A percentile compares a stretch with the other conserved stretches of the same genome.
These are phyloP conservation scores for Apis laboriosa DNA, from an alignment of 1,140 invertebrate species.

Conservation along the genomic window DNA sequence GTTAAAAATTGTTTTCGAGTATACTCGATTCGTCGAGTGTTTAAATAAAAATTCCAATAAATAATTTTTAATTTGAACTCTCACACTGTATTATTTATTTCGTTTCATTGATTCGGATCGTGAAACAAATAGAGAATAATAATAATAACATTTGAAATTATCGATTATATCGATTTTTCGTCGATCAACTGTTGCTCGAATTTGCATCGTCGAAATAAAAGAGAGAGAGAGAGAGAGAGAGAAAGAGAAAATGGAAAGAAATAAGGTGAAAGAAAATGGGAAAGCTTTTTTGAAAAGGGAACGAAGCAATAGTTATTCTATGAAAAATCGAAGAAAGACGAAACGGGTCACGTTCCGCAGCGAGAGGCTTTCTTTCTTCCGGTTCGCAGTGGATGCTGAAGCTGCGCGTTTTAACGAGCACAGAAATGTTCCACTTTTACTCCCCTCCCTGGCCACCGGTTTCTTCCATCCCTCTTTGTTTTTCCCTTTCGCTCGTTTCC, in stretches of 20 bases:
- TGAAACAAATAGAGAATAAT: background rate
- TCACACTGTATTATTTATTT: too few species aligned
- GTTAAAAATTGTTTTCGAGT: too few species aligned
- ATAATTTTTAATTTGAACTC: too few species aligned
- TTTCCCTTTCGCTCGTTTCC: constrained; percentile 49
- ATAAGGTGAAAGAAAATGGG: background rate
- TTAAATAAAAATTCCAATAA: too few species aligned
- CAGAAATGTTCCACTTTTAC: constrained; percentile 48
- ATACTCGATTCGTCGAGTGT: too few species aligned
- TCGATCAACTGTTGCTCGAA: background rate
- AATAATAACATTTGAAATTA: background rate
- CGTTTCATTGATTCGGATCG: too few species aligned
- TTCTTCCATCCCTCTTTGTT: constrained; percentile 38
- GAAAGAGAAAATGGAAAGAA: too few species aligned
- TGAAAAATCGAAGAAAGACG: constrained; percentile 42
- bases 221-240: too few species aligned
- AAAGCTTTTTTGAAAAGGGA: constrained; percentile 8
- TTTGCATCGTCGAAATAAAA: background rate
- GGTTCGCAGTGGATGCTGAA: constrained; percentile 47
- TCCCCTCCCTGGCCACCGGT: background rate
- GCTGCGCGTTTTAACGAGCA: constrained; percentile 53
- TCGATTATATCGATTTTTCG: background rate
- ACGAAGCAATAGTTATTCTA: constrained; percentile 35
- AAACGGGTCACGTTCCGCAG: constrained; percentile 38
- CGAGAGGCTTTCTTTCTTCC: constrained; percentile 41